Conservation (phyloP, 2,797 vertebrate species). For the Taenioides sp. region DNA sequence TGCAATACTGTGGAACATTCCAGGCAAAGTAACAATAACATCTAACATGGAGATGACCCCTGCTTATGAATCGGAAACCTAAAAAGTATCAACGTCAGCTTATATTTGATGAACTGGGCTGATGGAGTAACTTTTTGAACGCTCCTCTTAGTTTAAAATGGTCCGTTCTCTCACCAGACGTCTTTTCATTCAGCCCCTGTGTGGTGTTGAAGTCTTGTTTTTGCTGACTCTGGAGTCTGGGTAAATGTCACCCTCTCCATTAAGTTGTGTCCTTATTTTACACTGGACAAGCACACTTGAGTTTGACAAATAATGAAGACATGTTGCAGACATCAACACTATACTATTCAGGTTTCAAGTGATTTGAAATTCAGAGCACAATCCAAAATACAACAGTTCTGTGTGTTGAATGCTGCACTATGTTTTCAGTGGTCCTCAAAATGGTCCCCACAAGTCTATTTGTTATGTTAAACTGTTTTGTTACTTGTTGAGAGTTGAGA, state of each 20-base stretch:
- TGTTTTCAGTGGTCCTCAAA: too few relatives aligned
- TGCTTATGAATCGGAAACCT: neutral
- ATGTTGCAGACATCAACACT: neutral
- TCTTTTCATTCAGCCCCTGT: constrained; percentile 21
- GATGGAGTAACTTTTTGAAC: neutral
- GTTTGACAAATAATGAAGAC: neutral
- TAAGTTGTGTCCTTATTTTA: constrained; percentile 37
- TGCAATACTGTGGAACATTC: too few relatives aligned
- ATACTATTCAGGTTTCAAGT: neutral
- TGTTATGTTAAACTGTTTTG: too few relatives aligned
- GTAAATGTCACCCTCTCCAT: constrained; percentile 59
- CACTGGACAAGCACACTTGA: neutral
- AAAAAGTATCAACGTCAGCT: neutral
- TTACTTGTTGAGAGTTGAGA: too few relatives aligned
- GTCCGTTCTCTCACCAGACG: constrained; percentile 8
- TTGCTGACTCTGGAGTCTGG: constrained; percentile 47
- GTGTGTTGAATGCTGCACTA: neutral
- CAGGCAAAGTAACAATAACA: too few relatives aligned
- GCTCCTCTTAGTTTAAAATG: neutral
- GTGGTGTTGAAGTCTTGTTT: constrained; percentile 37
- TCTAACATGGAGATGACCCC: too few relatives aligned
- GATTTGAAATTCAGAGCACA: neutral
- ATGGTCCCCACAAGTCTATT: too few relatives aligned
- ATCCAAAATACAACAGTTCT: neutral
- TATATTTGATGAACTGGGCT: neutral